These are phyloP conservation scores for Stomatorhinus ivindoensis DNA, from an alignment of 2,113 vertebrate genomes.

Conservation along the genomic window DNA sequence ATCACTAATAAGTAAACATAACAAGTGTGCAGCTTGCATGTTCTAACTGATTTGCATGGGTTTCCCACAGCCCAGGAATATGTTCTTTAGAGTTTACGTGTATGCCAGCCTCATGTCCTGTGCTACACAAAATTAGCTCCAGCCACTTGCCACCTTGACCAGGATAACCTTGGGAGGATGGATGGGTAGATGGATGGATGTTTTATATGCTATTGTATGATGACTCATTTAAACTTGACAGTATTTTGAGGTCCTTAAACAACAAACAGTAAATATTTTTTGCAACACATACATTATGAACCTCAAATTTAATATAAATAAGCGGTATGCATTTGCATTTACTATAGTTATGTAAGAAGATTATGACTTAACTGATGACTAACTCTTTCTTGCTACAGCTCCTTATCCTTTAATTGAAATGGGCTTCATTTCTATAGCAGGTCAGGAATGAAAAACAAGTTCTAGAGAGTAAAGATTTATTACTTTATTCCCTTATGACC, in stretches of 20 bases:
- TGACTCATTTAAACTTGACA: background rate
- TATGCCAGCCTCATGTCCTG: background rate
- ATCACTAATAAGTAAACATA: background rate
- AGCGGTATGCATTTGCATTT: background rate
- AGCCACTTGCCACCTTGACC: background rate
- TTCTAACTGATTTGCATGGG: background rate
- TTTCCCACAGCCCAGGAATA: background rate
- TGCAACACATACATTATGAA: background rate
- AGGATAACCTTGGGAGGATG: background rate
- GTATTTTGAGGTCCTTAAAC: background rate
- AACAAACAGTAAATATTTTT: background rate
- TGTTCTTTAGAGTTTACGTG: background rate
- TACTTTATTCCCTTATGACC: background rate
- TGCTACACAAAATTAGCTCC: background rate
- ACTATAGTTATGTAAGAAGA: conserved; percentile 3
- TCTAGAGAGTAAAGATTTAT: background rate
- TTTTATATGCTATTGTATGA: background rate
- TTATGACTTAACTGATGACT: conserved; percentile 9
- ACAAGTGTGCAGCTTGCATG: background rate
- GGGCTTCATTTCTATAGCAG: background rate
- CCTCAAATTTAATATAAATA: conserved; percentile 3
- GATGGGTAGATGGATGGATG: background rate
- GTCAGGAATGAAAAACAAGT: conserved; percentile 10
- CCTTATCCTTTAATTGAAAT: background rate
- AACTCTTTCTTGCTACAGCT: background rate